Percentiles rank a stretch among this genome's conserved stretches.
Conservation (phyloP, 2,113 vertebrate genomes). For the Haemorhous mexicanus region DNA sequence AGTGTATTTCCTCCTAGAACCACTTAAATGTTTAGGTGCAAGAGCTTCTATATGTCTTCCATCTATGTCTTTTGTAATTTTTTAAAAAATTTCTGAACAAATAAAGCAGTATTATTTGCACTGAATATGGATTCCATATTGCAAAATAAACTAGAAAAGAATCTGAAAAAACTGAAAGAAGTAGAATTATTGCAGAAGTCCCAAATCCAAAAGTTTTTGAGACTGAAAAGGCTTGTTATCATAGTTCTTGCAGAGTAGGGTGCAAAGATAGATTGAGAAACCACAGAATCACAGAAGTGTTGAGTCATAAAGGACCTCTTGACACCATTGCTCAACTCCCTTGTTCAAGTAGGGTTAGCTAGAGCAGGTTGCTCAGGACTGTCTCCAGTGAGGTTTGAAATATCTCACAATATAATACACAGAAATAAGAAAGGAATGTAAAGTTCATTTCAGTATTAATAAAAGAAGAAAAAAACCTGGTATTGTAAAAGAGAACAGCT, state of each 20-base stretch:
- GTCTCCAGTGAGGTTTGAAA: not conserved
- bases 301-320: not conserved
- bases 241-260: not conserved
- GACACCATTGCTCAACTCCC: not conserved
- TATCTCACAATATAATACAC: not conserved
- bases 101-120: not conserved
- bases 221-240: not conserved
- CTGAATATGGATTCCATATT: not conserved
- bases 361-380: not conserved
- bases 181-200: not conserved
- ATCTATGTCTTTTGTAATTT: not conserved
- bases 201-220: not conserved
- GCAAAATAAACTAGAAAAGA: not conserved
- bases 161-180: not conserved
- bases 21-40: not conserved
- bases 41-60: not conserved
- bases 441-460: not conserved
- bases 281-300: not conserved
- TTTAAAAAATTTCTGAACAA: not conserved
- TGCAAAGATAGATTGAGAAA: not conserved
- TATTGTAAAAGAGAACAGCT: not conserved
- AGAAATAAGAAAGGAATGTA: not conserved
- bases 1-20: not conserved
- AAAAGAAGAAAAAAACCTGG: not conserved
- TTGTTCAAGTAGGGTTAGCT: not conserved